Conservation (phyloP, 2,888 invertebrate genomes). For the Eristalinus aeneus region DNA sequence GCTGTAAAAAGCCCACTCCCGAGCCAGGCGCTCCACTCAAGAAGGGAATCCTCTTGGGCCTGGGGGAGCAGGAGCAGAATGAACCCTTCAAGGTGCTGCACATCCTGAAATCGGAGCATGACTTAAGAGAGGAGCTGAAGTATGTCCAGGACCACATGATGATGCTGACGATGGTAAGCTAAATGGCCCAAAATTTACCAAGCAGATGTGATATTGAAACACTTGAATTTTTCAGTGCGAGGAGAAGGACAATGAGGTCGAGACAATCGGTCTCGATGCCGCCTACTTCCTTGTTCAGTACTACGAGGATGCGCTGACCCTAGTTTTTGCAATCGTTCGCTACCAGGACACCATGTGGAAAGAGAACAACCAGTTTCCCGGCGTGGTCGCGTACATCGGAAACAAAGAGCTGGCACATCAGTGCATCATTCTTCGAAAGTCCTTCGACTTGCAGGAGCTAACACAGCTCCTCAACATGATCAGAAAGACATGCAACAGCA, state of each 20-base stretch:
- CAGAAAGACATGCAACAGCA: slow-evolving; percentile 1
- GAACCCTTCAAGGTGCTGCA: background rate
- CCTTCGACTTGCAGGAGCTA: slow-evolving; percentile 62
- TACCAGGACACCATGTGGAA: slow-evolving; percentile 73
- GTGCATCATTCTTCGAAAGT: slow-evolving; percentile 74
- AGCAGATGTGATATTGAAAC: background rate
- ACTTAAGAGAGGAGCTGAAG: background rate
- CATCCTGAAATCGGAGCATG: slow-evolving; percentile 1
- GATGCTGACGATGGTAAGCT: background rate
- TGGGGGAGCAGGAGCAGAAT: background rate
- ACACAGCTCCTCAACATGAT: background rate
- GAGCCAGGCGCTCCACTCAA: too few species aligned
- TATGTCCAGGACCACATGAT: background rate
- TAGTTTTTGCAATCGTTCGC: slow-evolving; percentile 73
- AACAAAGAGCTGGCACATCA: slow-evolving; percentile 72
- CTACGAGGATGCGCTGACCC: slow-evolving; percentile 72
- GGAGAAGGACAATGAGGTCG: slow-evolving; percentile 18
- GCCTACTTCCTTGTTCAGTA: slow-evolving; percentile 76
- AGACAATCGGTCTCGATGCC: slow-evolving; percentile 31
- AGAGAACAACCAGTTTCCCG: slow-evolving; percentile 73
- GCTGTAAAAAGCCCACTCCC: background rate
- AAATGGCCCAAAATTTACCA: background rate
- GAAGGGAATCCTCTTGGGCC: background rate
- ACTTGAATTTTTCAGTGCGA: background rate
- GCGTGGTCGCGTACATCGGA: slow-evolving; percentile 74